phyloP scores from a whole-genome alignment of 2,113 vertebrate genomes.

The Ailuropoda melanoleuca region DNA sequence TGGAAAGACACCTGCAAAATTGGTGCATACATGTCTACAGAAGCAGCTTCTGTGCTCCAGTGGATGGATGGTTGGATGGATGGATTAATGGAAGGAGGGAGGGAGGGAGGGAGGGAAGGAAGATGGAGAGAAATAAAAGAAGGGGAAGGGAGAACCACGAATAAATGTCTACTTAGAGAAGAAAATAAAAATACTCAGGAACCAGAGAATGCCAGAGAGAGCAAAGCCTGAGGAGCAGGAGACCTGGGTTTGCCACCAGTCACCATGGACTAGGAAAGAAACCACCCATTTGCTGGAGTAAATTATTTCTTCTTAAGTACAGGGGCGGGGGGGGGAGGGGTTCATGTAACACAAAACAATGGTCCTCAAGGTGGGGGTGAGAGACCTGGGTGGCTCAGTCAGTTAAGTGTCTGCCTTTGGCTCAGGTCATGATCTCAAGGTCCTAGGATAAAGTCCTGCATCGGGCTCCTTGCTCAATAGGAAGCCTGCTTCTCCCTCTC shows the following conservation, averaged over 20 bases:
- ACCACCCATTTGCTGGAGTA: not conserved
- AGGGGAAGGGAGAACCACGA: not conserved
- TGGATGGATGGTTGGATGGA: fast-evolving
- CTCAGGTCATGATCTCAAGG: not conserved
- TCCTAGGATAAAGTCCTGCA: too few species aligned
- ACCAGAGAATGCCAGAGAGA: not conserved
- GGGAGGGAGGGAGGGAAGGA: too few species aligned
- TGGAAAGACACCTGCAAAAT: not conserved
- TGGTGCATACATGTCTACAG: not conserved
- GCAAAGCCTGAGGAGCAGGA: fast-evolving
- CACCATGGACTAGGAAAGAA: fast-evolving
- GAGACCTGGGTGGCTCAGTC: not conserved
- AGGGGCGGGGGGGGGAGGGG: not conserved
- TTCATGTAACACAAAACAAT: not conserved
- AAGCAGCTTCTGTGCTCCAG: not conserved
- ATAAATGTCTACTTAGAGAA: not conserved
- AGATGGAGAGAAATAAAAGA: too few species aligned
- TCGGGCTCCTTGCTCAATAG: too few species aligned
- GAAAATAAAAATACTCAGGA: not conserved
- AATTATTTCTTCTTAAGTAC: not conserved
- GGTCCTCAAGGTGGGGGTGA: not conserved
- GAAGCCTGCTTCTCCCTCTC: too few species aligned
- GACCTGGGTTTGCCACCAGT: fast-evolving
- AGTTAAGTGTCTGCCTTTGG: not conserved
- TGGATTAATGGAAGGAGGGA: too few species aligned